A percentile compares a stretch with the other conserved stretches of the same genome.
These are phyloP conservation scores for Zaprionus capensis DNA, from an alignment of 1,140 invertebrate species.

Conservation along the genomic window DNA sequence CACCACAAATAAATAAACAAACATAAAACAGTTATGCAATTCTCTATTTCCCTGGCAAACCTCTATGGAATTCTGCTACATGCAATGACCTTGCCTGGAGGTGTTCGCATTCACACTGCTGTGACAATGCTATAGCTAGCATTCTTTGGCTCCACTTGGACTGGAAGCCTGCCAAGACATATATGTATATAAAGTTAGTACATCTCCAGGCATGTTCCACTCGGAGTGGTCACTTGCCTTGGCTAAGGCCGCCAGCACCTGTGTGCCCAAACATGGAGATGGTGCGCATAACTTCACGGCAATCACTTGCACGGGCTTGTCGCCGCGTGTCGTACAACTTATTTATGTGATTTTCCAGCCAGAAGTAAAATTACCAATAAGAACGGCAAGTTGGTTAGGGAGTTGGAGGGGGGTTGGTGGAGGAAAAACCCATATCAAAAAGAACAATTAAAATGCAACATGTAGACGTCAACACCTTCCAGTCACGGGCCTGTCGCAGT, in stretches of 20 bases:
- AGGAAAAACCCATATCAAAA: constrained; percentile 58
- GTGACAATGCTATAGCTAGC: constrained; percentile 16
- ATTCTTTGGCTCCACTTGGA: constrained; percentile 19
- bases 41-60: neutral
- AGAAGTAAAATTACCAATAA: constrained; percentile 17
- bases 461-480: constrained; percentile 77
- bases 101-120: constrained; percentile 9
- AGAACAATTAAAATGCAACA: constrained; percentile 78
- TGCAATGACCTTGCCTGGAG: constrained; percentile 24
- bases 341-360: constrained; percentile 68
- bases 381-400: constrained; percentile 14
- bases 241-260: constrained; percentile 68
- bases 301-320: constrained; percentile 57
- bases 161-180: constrained; percentile 27
- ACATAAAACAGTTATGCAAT: too few species aligned
- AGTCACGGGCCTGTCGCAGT: constrained; percentile 39
- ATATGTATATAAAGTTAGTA: neutral
- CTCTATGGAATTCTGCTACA: neutral
- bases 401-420: neutral
- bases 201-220: neutral
- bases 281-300: constrained; percentile 75
- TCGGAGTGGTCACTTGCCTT: constrained; percentile 43
- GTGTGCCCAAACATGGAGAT: constrained; percentile 71
- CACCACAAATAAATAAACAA: too few species aligned
- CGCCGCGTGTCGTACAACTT: constrained; percentile 75